Evolutionary conservation across 2,797 vertebrate genomes (phyloP).

Genomic region (Centroberyx gerrardi): DNA sequence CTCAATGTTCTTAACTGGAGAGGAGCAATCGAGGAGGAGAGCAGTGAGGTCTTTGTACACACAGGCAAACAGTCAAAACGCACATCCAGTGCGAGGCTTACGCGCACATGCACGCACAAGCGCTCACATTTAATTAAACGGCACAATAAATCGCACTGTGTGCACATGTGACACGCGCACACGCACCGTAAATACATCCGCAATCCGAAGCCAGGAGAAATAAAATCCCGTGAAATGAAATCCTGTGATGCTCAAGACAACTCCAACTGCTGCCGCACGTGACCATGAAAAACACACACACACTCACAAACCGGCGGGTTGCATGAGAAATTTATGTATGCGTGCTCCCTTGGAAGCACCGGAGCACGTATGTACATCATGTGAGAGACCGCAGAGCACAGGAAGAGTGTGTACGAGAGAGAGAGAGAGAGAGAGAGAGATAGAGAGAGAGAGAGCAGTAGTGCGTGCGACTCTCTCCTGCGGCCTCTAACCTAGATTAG

Average conservation of each 20-base stretch:
- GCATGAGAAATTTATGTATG: constrained; percentile 76
- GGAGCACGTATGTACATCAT: constrained; percentile 65
- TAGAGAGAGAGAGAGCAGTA: constrained; percentile 24
- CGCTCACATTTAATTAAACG: constrained; percentile 43
- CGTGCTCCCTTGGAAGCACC: constrained; percentile 58
- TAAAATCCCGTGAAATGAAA: constrained; percentile 83
- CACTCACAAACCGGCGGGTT: constrained; percentile 56
- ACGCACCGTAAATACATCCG: constrained; percentile 48
- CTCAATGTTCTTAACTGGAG: background rate
- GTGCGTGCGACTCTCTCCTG: constrained; percentile 52
- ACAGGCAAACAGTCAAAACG: constrained; percentile 28
- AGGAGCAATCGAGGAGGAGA: constrained; percentile 28
- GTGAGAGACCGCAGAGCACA: constrained; percentile 48
- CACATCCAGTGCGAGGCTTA: background rate
- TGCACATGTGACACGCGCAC: constrained; percentile 29
- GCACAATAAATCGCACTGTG: constrained; percentile 41
- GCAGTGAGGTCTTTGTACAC: constrained; percentile 3
- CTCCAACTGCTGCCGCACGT: constrained; percentile 66
- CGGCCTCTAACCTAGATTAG: constrained; percentile 82
- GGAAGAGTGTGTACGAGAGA: constrained; percentile 6
- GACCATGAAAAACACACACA: constrained; percentile 55
- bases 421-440: constrained; percentile 18
- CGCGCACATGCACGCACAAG: constrained; percentile 20
- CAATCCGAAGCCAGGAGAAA: constrained; percentile 62
- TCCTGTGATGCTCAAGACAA: constrained; percentile 68